These are phyloP conservation scores for Coregonus suidteri DNA, from an alignment of 2,797 vertebrate genomes.

Conservation along the genomic window DNA sequence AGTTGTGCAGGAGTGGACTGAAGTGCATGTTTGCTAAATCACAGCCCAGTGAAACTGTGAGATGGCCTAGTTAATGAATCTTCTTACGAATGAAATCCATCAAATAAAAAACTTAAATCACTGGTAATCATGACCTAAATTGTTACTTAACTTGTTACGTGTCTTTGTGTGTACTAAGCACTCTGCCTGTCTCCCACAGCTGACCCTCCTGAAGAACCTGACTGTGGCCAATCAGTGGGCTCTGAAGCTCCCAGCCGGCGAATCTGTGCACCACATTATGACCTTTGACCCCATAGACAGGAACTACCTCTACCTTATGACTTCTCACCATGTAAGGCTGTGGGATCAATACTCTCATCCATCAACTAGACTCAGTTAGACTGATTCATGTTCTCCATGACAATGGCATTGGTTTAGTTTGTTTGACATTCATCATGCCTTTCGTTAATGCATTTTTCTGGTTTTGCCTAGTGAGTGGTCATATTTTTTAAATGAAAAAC, in stretches of 20 bases:
- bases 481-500: neutral
- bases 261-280: slow-evolving; percentile 93
- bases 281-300: slow-evolving; percentile 91
- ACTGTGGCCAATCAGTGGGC: slow-evolving; percentile 81
- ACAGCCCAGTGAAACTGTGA: neutral
- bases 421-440: neutral
- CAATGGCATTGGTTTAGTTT: neutral
- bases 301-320: slow-evolving; percentile 94
- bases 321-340: slow-evolving; percentile 87
- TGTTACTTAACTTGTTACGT: neutral
- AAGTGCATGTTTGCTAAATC: neutral
- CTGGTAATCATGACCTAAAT: too few relatives aligned
- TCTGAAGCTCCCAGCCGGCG: slow-evolving; percentile 81
- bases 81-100: neutral
- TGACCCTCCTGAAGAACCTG: slow-evolving; percentile 83
- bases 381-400: neutral
- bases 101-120: too few relatives aligned
- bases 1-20: neutral
- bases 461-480: neutral
- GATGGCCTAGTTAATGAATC: neutral
- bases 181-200: slow-evolving; percentile 64
- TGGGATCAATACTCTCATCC: neutral
- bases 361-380: neutral
- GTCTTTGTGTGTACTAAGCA: neutral
- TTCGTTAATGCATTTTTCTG: neutral